These are phyloP conservation scores for Pristionchus entomophagus DNA, from an alignment of 2,888 invertebrate species.

Conservation along the genomic window DNA sequence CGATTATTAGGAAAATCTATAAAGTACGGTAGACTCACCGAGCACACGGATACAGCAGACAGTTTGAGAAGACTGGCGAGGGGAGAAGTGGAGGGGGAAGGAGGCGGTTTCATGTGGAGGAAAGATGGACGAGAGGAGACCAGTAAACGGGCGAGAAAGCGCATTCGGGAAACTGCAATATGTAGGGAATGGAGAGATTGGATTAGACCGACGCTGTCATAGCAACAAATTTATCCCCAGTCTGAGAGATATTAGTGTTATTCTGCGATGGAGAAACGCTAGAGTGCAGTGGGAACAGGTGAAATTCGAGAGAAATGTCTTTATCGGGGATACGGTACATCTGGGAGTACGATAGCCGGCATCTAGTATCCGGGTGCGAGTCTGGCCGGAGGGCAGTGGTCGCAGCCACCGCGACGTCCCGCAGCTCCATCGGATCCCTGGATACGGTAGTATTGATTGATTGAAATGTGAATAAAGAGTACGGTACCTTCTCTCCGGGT, in stretches of 20 bases:
- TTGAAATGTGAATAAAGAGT: background rate
- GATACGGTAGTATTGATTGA: background rate
- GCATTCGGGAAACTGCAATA: constrained; percentile 7
- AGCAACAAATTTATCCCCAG: background rate
- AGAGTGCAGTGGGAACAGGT: background rate
- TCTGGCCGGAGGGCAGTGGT: constrained; percentile 53
- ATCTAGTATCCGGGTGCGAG: constrained; percentile 52
- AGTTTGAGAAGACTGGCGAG: constrained; percentile 30
- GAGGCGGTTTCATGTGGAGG: background rate
- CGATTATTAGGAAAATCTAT: background rate
- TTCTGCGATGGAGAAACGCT: background rate
- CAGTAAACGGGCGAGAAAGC: background rate
- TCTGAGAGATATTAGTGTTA: constrained; percentile 21
- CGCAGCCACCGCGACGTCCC: constrained; percentile 51
- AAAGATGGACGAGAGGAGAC: constrained; percentile 2
- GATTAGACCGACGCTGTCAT: background rate
- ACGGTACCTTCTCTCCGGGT: constrained; percentile 1
- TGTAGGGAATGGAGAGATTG: background rate
- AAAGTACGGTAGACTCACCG: constrained; percentile 15
- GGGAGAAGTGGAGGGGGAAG: background rate
- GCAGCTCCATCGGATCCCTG: constrained; percentile 46
- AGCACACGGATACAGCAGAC: constrained; percentile 32
- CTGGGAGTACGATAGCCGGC: background rate
- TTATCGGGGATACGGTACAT: no score
- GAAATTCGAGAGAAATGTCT: background rate